phyloP scores from a whole-genome alignment of 2,113 vertebrate species.

The Takifugu flavidus region DNA sequence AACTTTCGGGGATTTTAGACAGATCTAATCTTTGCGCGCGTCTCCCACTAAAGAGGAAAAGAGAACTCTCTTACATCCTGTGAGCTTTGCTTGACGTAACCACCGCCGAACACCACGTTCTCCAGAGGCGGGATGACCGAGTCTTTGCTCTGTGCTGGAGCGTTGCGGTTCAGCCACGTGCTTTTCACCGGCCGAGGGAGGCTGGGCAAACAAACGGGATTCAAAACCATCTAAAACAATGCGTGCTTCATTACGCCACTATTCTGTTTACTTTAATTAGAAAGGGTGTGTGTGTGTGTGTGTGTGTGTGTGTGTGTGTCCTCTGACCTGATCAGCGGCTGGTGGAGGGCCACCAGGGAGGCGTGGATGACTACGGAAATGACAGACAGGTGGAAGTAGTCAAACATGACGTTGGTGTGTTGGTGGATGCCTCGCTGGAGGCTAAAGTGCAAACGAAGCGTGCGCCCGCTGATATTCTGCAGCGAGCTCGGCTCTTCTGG shows the following conservation, averaged over 20 bases:
- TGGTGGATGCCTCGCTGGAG: conserved; percentile 94
- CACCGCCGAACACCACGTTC: conserved; percentile 92
- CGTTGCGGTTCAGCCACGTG: conserved; percentile 95
- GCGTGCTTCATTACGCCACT: not conserved
- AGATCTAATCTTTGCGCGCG: not conserved
- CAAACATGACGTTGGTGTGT: conserved; percentile 97
- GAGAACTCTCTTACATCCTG: conserved; percentile 83
- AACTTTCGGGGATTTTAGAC: not conserved
- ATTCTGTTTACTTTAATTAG: too few species aligned
- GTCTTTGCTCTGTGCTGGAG: conserved; percentile 91
- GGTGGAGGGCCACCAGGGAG: conserved; percentile 94
- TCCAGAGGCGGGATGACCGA: conserved; percentile 90
- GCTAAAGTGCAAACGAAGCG: conserved; percentile 94
- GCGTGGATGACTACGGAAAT: conserved; percentile 91
- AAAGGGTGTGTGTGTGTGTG: too few species aligned
- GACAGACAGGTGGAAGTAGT: conserved; percentile 98
- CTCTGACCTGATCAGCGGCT: conserved; percentile 93
- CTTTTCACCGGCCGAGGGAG: conserved; percentile 94
- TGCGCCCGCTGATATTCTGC: conserved; percentile 94
- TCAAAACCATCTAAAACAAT: not conserved
- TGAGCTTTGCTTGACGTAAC: conserved; percentile 91
- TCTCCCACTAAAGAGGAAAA: not conserved
- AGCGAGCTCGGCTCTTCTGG: conserved; percentile 86
- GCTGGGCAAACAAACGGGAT: conserved; percentile 54
- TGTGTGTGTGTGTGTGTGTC: not conserved